Evolutionary conservation across 2,113 vertebrate species (phyloP), one percentile per base, ranked within the genome.

Genomic region (Indri indri): DNA sequence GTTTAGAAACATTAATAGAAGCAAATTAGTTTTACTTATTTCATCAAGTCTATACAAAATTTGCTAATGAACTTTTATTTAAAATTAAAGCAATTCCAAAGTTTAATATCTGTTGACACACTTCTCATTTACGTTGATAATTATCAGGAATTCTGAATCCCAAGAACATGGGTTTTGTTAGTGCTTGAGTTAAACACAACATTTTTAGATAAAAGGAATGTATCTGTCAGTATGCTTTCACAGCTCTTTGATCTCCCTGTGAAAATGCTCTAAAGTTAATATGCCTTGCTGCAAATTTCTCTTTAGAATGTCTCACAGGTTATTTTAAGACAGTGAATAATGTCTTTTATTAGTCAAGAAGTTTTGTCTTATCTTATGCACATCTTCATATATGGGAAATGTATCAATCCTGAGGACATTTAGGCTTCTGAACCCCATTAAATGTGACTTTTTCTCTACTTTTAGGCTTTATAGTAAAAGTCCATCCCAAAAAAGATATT

Each of bases 201-300:
- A 17, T 30, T 96, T 95, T 81, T 52, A 73, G 95, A 97, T 85
- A 4, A 96, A 95, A 91, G 1, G 40, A 8, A 71, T 66, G 1
- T 4, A 71, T 85, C 18, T 66, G 10, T 94, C 91, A 95, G n/a
- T 68, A 84, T 63, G 13, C 27, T 91, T 95, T 84, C 63, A 76
- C 30, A 94, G 84, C 12, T 90, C 57, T 93, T 93, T 97, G 82
- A 96, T 94, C 73, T 96, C 23, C 66, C 42, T 83, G 3, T 66
- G 50, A 25, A 88, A 83, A 47, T 27, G 45, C 14, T 92, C 30
- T 50, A 76, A 81, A 76, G 52, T 90, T 91, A 74, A 86, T 91
- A 79, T 63, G n/a, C 18, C 14, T 83, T 65, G 20, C 32, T 87
- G 2, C 0, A 92, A 91, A 79, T 96, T 92, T 52, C 23, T 32